A percentile compares a stretch with the other conserved stretches of the same genome.
Evolutionary conservation across 2,113 vertebrate species (phyloP).

Genomic region (Perca flavescens): DNA sequence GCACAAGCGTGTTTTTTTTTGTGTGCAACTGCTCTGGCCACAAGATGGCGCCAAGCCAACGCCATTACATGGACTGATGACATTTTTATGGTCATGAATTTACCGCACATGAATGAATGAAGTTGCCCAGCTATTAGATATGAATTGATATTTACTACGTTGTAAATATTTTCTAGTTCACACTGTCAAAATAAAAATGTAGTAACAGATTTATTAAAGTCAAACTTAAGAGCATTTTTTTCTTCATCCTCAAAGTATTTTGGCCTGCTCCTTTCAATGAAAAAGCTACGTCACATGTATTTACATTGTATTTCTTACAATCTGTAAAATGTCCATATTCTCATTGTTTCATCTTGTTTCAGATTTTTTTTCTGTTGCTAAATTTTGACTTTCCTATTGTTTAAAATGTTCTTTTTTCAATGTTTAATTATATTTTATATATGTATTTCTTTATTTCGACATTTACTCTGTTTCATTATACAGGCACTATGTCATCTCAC

Average conservation of each 20-base stretch:
- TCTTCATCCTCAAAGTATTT: background rate
- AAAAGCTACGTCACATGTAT: background rate
- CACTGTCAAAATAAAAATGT: background rate
- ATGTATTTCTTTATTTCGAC: too few relatives aligned
- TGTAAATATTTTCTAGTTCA: background rate
- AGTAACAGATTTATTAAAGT: background rate
- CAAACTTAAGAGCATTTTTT: too few relatives aligned
- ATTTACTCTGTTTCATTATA: background rate
- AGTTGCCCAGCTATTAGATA: background rate
- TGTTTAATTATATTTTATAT: too few relatives aligned
- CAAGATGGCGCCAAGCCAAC: constrained; percentile 39
- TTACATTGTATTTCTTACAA: background rate
- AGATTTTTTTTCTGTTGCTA: background rate
- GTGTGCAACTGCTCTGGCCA: background rate
- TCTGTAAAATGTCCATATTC: background rate
- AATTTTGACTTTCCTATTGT: too few relatives aligned
- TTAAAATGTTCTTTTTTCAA: too few relatives aligned
- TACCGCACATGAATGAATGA: background rate
- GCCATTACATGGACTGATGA: background rate
- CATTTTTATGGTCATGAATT: background rate
- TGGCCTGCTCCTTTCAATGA: background rate
- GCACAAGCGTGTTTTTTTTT: constrained; percentile 63
- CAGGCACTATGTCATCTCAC: too few relatives aligned
- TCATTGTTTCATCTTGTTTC: background rate
- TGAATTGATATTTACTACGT: background rate